These are phyloP conservation scores for Cephonodes hylas DNA, from an alignment of 2,888 invertebrate genomes.

Conservation along the genomic window DNA sequence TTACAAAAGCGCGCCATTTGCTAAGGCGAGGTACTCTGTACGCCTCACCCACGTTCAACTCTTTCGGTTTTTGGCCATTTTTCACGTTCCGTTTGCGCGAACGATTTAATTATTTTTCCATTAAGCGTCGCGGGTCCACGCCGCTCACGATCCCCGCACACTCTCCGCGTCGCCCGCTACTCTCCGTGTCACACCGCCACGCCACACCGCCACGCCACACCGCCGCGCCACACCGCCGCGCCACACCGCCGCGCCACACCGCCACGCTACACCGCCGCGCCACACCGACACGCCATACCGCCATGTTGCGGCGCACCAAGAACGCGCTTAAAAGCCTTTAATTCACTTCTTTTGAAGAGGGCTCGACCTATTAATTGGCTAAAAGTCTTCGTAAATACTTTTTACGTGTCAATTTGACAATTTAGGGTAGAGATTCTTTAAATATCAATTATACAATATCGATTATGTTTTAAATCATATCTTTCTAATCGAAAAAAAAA, in stretches of 20 bases:
- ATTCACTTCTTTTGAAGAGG: slow-evolving; percentile 16
- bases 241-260: background rate
- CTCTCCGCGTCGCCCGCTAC: background rate
- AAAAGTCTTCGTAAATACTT: background rate
- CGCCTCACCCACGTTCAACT: slow-evolving; percentile 18
- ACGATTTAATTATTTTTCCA: slow-evolving; percentile 41
- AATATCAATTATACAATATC: background rate
- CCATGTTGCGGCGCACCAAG: background rate
- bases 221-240: background rate
- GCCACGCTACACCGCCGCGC: background rate
- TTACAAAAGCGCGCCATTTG: background rate
- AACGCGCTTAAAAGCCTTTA: slow-evolving; percentile 11
- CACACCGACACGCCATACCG: background rate
- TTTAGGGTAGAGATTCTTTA: background rate
- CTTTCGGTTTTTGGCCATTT: slow-evolving; percentile 30
- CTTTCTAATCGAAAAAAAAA: background rate
- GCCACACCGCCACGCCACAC: background rate
- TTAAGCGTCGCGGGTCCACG: slow-evolving; percentile 18
- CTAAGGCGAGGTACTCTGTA: background rate
- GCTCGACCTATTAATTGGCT: slow-evolving; percentile 12
- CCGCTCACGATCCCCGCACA: background rate
- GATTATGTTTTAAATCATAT: background rate
- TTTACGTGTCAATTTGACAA: background rate
- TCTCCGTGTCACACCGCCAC: background rate
- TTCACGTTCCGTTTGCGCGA: slow-evolving; percentile 28